Base-by-base conservation (phyloP, 1,140 invertebrate genomes). In the Coptotermes formosanus region DNA sequence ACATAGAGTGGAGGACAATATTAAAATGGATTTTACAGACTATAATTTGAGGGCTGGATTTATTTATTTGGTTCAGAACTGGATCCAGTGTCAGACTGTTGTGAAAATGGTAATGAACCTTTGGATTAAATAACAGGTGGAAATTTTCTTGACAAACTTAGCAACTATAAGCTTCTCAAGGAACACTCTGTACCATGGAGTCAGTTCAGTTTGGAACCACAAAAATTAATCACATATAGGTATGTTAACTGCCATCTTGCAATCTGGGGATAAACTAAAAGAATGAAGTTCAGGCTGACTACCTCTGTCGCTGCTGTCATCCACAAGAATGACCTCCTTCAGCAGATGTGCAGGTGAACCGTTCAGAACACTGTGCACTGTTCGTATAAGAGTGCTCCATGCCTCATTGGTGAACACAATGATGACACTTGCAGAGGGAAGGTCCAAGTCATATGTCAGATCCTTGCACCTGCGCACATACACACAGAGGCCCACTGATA, bases 401-500 rank as follows among this genome's bases (percentile, higher is more conserved):
- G 97, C 95, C 92, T 98, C 97, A 90, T 98, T 97, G 89, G 95
- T 96, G 91, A 97, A 98, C 88, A 98, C 97, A 82, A 98, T 94
- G 55, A 98, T 93, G 23, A 98, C 94, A 87, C 92, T 93, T 9
- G 93, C 91, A 21, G 90, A 91, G 48, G 93, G 93, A n/a, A 95
- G 89, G 87, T 90, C 91, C 23, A 91, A 89, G 89, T 92, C 90
- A 88, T 95, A 95, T 19, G 87, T 88, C 38, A 94, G 89, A 32
- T 89, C 87, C 88, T 91, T 91, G 89, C 94, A 95, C 86, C 93
- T 94, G 87, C 82, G 91, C 90, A 86, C 89, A 87, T 88, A 87
- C 48, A 69, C 43, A 52, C 64, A 43, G 82, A 87, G 82, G 85
- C 8, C 14, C n/a, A 82, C 14, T 38, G n/a, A 21, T 23, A 30